A percentile compares a stretch with the other conserved stretches of the same genome.
phyloP scores from a whole-genome alignment of 1,140 invertebrate species.

The Cydia amplana region DNA sequence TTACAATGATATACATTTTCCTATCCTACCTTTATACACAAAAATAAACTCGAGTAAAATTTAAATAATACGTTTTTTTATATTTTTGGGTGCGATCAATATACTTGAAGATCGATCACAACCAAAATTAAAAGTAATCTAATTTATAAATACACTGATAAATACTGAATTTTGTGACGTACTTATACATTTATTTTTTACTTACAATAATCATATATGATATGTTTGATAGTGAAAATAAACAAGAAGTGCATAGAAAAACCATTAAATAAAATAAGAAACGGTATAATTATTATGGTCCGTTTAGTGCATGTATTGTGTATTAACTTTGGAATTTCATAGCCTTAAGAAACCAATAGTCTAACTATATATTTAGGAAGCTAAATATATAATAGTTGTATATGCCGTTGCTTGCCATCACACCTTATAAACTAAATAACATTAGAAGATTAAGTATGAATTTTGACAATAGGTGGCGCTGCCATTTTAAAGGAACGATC shows the following conservation, averaged over 20 bases:
- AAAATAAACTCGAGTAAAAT: constrained; percentile 5
- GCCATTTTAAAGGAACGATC: neutral
- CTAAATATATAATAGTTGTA: constrained; percentile 61
- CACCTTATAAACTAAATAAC: constrained; percentile 8
- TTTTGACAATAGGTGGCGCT: constrained; percentile 31
- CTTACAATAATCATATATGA: constrained; percentile 9
- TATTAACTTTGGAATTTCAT: constrained; percentile 64
- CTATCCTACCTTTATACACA: constrained; percentile 37
- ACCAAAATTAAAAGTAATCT: constrained; percentile 55
- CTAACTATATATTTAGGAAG: constrained; percentile 63
- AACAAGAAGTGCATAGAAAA: neutral
- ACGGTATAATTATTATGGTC: neutral
- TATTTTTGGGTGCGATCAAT: constrained; percentile 73
- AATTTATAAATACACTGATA: constrained; percentile 34
- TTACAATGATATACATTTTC: constrained; percentile 30
- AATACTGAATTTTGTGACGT: constrained; percentile 35
- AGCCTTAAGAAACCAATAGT: constrained; percentile 52
- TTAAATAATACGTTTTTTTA: constrained; percentile 27
- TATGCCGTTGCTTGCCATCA: constrained; percentile 26
- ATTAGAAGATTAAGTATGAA: constrained; percentile 1
- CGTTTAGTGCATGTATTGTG: neutral
- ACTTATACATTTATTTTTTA: constrained; percentile 20
- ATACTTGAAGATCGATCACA: constrained; percentile 66
- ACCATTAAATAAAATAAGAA: neutral
- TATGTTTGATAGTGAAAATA: constrained; percentile 5